Conservation (phyloP, 2,797 vertebrate species). For the Cetoscarus ocellatus region DNA sequence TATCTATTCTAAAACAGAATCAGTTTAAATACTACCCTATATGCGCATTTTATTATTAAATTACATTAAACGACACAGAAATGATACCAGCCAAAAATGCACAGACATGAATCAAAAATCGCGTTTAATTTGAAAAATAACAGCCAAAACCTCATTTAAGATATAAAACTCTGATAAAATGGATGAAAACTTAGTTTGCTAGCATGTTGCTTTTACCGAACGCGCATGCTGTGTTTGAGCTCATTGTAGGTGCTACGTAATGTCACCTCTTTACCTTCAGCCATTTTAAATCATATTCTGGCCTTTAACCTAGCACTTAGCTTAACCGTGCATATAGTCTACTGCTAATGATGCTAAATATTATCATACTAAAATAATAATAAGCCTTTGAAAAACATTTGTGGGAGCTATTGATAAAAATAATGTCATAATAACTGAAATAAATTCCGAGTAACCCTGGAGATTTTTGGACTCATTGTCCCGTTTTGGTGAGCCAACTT, state of each 20-base stretch:
- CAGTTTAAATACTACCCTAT: background rate
- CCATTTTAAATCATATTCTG: background rate
- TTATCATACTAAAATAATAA: background rate
- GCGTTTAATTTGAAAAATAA: background rate
- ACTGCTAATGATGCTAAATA: background rate
- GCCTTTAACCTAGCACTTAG: background rate
- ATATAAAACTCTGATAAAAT: too few relatives aligned
- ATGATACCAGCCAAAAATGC: background rate
- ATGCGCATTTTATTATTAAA: background rate
- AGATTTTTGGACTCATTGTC: constrained; percentile 15
- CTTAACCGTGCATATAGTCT: too few relatives aligned
- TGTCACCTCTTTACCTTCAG: background rate
- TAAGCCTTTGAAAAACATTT: too few relatives aligned
- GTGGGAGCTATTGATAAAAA: too few relatives aligned
- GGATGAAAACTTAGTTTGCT: background rate
- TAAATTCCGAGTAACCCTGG: background rate
- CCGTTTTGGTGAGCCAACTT: constrained; percentile 72
- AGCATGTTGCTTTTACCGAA: background rate
- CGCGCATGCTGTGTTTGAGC: background rate
- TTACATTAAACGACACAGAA: rapidly evolving
- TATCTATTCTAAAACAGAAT: background rate
- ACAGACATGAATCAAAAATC: rapidly evolving
- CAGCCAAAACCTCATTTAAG: too few relatives aligned
- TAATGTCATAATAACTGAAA: too few relatives aligned
- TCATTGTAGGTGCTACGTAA: background rate